phyloP scores from a whole-genome alignment of 2,113 vertebrate species.

The Nesogale talazaci region DNA sequence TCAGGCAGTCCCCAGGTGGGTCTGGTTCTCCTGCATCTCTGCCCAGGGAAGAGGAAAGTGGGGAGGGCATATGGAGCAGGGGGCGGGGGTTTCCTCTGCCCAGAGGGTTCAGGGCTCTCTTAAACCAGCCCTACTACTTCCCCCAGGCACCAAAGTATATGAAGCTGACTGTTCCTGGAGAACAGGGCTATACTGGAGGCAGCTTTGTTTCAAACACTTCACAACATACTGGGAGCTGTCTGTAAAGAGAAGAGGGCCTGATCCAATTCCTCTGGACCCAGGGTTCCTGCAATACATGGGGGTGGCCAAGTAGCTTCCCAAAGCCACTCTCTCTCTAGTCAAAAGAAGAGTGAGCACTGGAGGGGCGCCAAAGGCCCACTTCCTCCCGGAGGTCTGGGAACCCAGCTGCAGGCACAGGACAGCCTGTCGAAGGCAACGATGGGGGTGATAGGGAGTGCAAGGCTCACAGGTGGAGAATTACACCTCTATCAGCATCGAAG shows the following conservation, averaged over 20 bases:
- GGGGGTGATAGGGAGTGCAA: constrained; percentile 6
- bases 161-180: neutral
- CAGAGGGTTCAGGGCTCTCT: neutral
- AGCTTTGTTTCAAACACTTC: neutral
- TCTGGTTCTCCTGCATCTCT: neutral
- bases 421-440: neutral
- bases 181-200: neutral
- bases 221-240: neutral
- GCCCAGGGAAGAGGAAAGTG: neutral
- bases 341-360: neutral
- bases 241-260: neutral
- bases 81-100: too few species aligned
- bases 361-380: neutral
- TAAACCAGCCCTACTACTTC: neutral
- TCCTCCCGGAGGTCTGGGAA: neutral
- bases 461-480: constrained; percentile 65
- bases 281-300: neutral
- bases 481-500: constrained; percentile 59
- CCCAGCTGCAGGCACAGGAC: too few species aligned
- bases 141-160: rapidly evolving
- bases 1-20: neutral
- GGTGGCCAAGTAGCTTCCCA: neutral
- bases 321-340: neutral
- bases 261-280: neutral
- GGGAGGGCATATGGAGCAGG: neutral